Evolutionary conservation across 2,888 invertebrate genomes (phyloP), one percentile per base, ranked within the genome.

Genomic region (Agriotes lineatus): DNA sequence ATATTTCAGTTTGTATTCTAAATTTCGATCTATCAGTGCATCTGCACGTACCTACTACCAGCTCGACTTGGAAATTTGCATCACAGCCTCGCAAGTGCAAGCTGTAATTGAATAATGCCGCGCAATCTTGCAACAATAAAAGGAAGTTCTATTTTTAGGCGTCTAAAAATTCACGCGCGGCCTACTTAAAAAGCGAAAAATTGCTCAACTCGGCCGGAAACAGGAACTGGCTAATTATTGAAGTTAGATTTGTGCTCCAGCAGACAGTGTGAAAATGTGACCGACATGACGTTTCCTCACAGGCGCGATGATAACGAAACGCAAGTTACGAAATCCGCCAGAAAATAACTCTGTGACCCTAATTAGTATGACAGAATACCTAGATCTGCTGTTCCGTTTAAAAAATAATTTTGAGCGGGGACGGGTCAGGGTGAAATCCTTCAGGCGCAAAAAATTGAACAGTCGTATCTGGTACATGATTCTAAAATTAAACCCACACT

Each of bases 181-280:
- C 14, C 30, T 50, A 30, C 50, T 30, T 25, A 30, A 50, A 50
- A 50, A 22, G 1, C 1, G 18, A 16, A 20, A 48, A 2, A 20
- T 48, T 25, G 10, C 22, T 14, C n/a, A 42, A 16, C 30, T 50
- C 14, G 22, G n/a, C 30, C 22, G 50, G 50, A 50, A 50, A 50
- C 50, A 50, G 50, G 50, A 50, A 50, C 30, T 50, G 1, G 14
- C 25, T 50, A 50, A 50, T 50, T 50, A 50, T 50, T 30, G 30
- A 12, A 22, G 50, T 22, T 30, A 1, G 48, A 10, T 48, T n/a
- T n/a, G 48, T 12, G 2, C 1, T 30, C 22, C 4, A 30, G 10
- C 6, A 30, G 50, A 50, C 30, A 50, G 14, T 6, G 18, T 30
- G 30, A 50, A 50, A 50, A 16, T 9, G 10, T 30, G 30, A 30